phyloP scores from a whole-genome alignment of 2,888 invertebrate species.

The Sarcophaga rosellei region DNA sequence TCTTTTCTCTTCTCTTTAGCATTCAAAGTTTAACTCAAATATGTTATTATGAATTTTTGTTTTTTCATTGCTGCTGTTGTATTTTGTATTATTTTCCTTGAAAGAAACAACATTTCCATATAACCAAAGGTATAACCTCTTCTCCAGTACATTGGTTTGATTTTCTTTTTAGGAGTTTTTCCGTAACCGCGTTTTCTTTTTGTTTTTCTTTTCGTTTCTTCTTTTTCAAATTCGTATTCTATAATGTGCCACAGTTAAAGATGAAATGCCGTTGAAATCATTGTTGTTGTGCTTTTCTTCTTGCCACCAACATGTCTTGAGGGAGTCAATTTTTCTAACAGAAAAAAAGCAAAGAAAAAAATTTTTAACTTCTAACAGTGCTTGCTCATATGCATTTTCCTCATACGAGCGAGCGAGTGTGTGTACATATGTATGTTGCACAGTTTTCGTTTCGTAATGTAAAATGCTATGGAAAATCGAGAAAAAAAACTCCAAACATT shows the following conservation, averaged over 20 bases:
- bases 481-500: slow-evolving; percentile 52
- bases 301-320: slow-evolving; percentile 50
- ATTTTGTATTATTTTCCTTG: slow-evolving; percentile 49
- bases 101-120: slow-evolving; percentile 64
- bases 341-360: slow-evolving; percentile 20
- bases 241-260: slow-evolving; percentile 24
- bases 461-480: slow-evolving; percentile 37
- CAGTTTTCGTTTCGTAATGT: slow-evolving; percentile 39
- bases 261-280: slow-evolving; percentile 56
- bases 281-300: slow-evolving; percentile 25
- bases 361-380: slow-evolving; percentile 30
- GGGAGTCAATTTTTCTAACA: slow-evolving; percentile 50
- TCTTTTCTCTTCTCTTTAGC: slow-evolving; percentile 21
- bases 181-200: slow-evolving; percentile 1
- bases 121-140: slow-evolving; percentile 63
- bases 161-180: slow-evolving; percentile 28
- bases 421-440: slow-evolving; percentile 14
- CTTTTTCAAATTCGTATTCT: slow-evolving; percentile 45
- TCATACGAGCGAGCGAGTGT: neutral
- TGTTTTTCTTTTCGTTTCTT: too few species aligned
- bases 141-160: slow-evolving; percentile 19
- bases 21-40: slow-evolving; percentile 54
- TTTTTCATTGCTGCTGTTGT: slow-evolving; percentile 10
- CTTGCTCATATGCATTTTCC: slow-evolving; percentile 58
- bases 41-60: slow-evolving; percentile 63